These are phyloP conservation scores for Tanypteryx hageni DNA, from an alignment of 2,888 invertebrate genomes.

Conservation along the genomic window DNA sequence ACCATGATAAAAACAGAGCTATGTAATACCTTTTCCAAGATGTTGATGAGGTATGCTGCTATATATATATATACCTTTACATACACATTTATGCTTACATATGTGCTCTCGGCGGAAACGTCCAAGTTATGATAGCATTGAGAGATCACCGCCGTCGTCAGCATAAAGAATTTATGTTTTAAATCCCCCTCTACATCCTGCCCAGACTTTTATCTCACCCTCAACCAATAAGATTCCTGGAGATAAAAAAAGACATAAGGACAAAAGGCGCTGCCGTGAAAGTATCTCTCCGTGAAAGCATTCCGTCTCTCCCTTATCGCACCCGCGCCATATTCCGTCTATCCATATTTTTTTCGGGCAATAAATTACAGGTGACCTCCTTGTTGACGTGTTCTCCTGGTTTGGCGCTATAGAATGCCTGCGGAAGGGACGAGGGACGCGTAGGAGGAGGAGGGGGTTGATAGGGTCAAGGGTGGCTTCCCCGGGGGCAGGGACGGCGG, in stretches of 20 bases:
- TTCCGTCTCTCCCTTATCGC: not conserved
- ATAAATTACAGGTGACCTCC: slow-evolving; percentile 26
- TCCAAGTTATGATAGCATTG: no score
- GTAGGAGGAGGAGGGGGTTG: not conserved
- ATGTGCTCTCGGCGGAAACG: no score
- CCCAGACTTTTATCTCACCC: not conserved
- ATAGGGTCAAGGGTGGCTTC: no score
- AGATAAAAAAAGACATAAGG: slow-evolving; percentile 14
- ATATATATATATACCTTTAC: no score
- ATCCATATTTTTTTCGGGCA: not conserved
- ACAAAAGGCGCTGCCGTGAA: not conserved
- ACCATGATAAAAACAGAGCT: no score
- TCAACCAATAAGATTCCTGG: not conserved
- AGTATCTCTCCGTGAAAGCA: slow-evolving; percentile 5
- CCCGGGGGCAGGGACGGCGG: no score
- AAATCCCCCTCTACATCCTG: not conserved
- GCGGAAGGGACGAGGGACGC: not conserved
- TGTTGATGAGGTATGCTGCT: no score
- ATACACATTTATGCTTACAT: no score
- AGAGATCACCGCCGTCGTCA: not conserved
- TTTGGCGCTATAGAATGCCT: not conserved
- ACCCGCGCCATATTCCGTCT: not conserved
- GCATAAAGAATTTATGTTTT: not conserved
- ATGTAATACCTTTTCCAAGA: no score
- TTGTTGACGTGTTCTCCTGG: not conserved